Conservation (phyloP, 2,797 vertebrate genomes). For the Pampus argenteus region DNA sequence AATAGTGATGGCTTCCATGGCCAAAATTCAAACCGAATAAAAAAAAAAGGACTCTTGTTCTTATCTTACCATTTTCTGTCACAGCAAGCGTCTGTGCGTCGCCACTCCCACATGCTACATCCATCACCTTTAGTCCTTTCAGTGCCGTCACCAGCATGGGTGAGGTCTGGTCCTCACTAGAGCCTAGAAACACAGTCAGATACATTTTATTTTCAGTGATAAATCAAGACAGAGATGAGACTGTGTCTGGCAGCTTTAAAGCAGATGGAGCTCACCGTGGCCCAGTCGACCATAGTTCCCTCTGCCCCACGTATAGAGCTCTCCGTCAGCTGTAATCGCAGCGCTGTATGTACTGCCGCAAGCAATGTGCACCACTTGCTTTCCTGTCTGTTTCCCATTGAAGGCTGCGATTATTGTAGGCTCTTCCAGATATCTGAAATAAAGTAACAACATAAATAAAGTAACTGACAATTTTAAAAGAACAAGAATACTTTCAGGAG, state of each 20-base stretch:
- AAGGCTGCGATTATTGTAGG: constrained; percentile 92
- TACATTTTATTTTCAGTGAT: not conserved
- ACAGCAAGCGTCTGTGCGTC: constrained; percentile 98
- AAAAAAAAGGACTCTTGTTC: constrained; percentile 7
- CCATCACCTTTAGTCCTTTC: constrained; percentile 95
- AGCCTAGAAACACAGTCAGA: constrained; percentile 82
- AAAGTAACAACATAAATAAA: no score
- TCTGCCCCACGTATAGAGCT: constrained; percentile 96
- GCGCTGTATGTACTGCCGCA: constrained; percentile 98
- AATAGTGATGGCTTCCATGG: not conserved
- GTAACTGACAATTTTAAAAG: not conserved
- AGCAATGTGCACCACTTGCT: constrained; percentile 93
- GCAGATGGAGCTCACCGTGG: constrained; percentile 86
- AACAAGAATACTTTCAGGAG: not conserved
- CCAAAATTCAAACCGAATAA: not conserved
- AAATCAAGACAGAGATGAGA: not conserved
- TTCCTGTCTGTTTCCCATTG: constrained; percentile 94
- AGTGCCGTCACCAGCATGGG: constrained; percentile 94
- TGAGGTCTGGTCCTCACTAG: constrained; percentile 96
- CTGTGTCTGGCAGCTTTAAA: not conserved
- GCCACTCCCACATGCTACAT: constrained; percentile 96
- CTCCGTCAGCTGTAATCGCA: constrained; percentile 95
- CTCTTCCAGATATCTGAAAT: constrained; percentile 92
- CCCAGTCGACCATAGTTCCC: constrained; percentile 98
- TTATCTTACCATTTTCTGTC: constrained; percentile 94